phyloP scores from a whole-genome alignment of 2,797 vertebrate genomes.

The Crocodylus rhombifer region DNA sequence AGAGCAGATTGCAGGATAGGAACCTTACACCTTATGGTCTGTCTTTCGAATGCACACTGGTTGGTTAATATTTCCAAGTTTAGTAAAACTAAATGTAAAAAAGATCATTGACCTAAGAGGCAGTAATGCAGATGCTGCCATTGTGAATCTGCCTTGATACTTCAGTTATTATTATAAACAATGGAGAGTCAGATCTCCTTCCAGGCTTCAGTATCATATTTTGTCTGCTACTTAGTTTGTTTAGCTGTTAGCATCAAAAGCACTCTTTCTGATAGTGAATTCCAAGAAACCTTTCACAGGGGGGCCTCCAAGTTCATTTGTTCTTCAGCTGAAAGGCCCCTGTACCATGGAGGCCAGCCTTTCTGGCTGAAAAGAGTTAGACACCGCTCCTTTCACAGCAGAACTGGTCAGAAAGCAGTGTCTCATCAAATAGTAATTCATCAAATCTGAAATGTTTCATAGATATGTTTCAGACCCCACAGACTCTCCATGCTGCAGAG shows the following conservation, averaged over 20 bases:
- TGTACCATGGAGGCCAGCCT: not conserved
- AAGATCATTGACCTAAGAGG: not conserved
- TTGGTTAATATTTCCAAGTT: not conserved
- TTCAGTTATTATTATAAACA: not conserved
- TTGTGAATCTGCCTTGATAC: not conserved
- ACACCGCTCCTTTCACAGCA: not conserved
- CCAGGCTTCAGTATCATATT: fast-evolving
- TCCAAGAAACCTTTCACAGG: not conserved
- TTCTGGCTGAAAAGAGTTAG: not conserved
- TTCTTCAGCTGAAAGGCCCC: fast-evolving
- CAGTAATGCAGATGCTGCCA: not conserved
- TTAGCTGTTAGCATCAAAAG: not conserved
- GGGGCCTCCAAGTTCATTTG: fast-evolving
- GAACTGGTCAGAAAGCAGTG: not conserved
- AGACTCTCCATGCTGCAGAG: no score
- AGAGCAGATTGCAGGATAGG: not conserved
- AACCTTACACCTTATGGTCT: not conserved
- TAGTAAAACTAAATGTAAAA: not conserved
- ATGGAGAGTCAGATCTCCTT: not conserved
- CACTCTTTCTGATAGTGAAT: not conserved
- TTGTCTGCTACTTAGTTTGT: not conserved
- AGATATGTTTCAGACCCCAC: no score
- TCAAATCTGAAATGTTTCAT: no score
- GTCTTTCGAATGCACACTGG: fast-evolving
- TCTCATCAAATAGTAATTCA: no score